A percentile compares a stretch with the other conserved stretches of the same genome.
These are phyloP conservation scores for Sebastes flavidus DNA, from an alignment of 2,797 vertebrate genomes.

Conservation along the genomic window DNA sequence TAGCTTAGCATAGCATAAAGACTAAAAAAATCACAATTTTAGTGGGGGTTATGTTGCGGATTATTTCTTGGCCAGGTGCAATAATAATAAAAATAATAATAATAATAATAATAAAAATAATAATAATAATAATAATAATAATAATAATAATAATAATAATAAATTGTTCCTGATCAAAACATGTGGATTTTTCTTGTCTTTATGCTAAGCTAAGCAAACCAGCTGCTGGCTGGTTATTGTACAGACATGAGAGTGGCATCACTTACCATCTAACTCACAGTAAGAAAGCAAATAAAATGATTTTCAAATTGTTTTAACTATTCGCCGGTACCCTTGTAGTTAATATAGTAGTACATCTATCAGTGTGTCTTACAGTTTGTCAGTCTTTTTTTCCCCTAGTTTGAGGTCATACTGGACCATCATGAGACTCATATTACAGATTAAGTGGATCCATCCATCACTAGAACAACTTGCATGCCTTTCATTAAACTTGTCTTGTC, in stretches of 20 bases:
- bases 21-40: not conserved
- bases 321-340: not conserved
- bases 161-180: too few relatives aligned
- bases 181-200: too few relatives aligned
- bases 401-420: not conserved
- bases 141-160: too few relatives aligned
- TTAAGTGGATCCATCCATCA: slow-evolving; percentile 20
- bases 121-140: too few relatives aligned
- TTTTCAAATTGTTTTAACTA: too few relatives aligned
- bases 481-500: slow-evolving; percentile 5
- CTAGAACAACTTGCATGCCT: not conserved
- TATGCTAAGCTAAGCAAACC: not conserved
- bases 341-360: not conserved
- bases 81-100: too few relatives aligned
- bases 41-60: not conserved
- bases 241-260: not conserved
- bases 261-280: not conserved
- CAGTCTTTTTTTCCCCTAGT: not conserved
- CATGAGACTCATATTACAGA: not conserved
- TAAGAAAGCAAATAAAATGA: not conserved
- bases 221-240: not conserved
- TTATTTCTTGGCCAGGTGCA: not conserved
- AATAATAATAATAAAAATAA: too few relatives aligned
- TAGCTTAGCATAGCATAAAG: not conserved
- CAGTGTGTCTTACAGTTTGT: not conserved